These are phyloP conservation scores for Theretra japonica DNA, from an alignment of 2,888 invertebrate species.

Conservation along the genomic window DNA sequence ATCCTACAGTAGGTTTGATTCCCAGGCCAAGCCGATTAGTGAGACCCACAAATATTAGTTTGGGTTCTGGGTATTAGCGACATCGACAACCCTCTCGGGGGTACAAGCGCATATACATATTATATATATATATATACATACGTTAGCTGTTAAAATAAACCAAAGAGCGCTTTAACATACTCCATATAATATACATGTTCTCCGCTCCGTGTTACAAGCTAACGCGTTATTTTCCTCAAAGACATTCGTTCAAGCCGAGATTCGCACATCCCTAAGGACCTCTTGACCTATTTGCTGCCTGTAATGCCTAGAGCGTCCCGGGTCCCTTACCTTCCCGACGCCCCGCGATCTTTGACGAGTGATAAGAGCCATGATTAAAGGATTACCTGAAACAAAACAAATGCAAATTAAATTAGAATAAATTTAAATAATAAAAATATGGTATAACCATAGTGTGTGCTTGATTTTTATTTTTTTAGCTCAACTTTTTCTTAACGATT, in stretches of 20 bases:
- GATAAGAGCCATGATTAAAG: not conserved
- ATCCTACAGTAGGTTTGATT: no score
- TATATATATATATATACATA: no score
- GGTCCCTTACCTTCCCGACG: conserved; percentile 6
- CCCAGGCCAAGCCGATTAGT: no score
- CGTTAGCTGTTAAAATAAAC: no score
- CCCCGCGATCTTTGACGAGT: not conserved
- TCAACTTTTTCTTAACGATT: no score
- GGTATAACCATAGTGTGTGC: no score
- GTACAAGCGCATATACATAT: no score
- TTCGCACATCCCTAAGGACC: conserved; percentile 10
- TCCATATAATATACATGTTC: not conserved
- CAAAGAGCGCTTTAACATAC: not conserved
- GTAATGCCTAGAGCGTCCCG: not conserved
- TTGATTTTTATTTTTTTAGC: no score
- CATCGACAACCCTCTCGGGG: no score
- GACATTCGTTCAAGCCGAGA: conserved; percentile 15
- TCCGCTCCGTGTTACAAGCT: not conserved
- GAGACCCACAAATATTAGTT: no score
- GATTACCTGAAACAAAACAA: conserved; percentile 5
- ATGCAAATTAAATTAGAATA: not conserved
- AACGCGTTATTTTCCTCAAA: conserved; percentile 16
- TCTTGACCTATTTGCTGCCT: conserved; percentile 24
- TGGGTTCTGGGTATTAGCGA: no score
- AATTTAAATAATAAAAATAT: not conserved